phyloP scores from a whole-genome alignment of 2,888 invertebrate species.

The Ptilodon capucinus region DNA sequence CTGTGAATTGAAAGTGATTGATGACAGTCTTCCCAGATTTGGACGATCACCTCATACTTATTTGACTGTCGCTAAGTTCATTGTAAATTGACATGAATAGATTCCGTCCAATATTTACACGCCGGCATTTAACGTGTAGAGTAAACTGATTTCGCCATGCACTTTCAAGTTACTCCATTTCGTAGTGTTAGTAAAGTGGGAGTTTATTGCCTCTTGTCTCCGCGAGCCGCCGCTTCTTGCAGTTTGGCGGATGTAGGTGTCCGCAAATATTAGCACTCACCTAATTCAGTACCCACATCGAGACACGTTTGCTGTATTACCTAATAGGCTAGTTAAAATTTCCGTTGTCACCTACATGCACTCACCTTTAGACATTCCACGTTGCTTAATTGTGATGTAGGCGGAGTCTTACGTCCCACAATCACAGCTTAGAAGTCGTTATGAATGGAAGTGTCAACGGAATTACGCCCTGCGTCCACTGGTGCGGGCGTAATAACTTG shows the following conservation, averaged over 20 bases:
- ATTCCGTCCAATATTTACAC: slow-evolving; percentile 9
- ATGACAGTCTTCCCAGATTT: too few relatives aligned
- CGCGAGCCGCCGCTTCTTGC: slow-evolving; percentile 47
- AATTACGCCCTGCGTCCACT: too few relatives aligned
- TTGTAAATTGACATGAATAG: background rate
- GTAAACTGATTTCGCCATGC: slow-evolving; percentile 24
- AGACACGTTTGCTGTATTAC: slow-evolving; percentile 67
- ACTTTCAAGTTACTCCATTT: slow-evolving; percentile 40
- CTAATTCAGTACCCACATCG: slow-evolving; percentile 61
- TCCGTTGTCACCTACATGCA: slow-evolving; percentile 53
- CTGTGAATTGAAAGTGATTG: background rate
- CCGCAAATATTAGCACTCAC: slow-evolving; percentile 77
- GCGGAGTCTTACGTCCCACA: slow-evolving; percentile 49
- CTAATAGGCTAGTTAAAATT: slow-evolving; percentile 54
- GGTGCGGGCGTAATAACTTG: too few relatives aligned
- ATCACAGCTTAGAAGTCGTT: slow-evolving; percentile 38
- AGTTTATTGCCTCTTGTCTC: slow-evolving; percentile 64
- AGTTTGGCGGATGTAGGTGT: slow-evolving; percentile 77
- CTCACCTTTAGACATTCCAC: slow-evolving; percentile 45
- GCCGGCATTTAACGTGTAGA: slow-evolving; percentile 6
- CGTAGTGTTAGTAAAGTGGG: slow-evolving; percentile 47
- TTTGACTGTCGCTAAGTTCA: background rate
- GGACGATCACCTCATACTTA: too few relatives aligned
- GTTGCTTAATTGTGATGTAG: slow-evolving; percentile 49
- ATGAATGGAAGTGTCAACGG: slow-evolving; percentile 47